Evolutionary conservation across 2,888 invertebrate species (phyloP), one percentile per base, ranked within the genome.

Genomic region (Idaea aversata): DNA sequence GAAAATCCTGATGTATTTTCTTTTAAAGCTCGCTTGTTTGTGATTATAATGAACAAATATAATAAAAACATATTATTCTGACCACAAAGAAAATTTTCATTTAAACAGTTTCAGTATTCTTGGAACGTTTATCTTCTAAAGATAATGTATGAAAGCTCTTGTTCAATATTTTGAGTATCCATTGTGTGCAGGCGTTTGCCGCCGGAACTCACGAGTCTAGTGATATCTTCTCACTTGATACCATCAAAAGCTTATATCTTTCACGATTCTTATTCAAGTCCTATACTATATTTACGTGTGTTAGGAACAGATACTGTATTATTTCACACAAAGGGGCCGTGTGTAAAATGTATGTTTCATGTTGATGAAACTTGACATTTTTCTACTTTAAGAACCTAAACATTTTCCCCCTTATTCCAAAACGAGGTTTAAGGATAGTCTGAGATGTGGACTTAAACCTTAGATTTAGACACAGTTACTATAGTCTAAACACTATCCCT

Each of bases 1-100:
- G 47, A 61, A 61, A 61, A 61, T 61, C 16, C 34, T 61, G 61
- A 34, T 34, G 61, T 34, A 34, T 16, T 61, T 61, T 61, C 34
- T 34, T 34, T 61, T 61, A 61, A 47, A 47, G 47, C 47, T 47
- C 47, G 6, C 47, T 36, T 47, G 47, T 47, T 4, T 47, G 7
- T 7, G 7, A 13, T 47, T 47, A 47, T 47, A 47, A 47, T 47
- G 47, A 47, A 47, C 47, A 10, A 47, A 47, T 47, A 47, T 47
- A 47, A 47, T 47, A 47, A 47, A 47, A 47, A 47, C 10, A 47
- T 47, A 47, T 7, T 47, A 7, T 13, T 47, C 13, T 47, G 47
- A 47, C 47, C 47, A 47, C 47, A 47, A 47, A 47, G 47, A 10
- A 5, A 47, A 10, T 4, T 7, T n/a, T 47, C 47, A 13, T 13